These are phyloP conservation scores for Acleris literana DNA, from an alignment of 2,888 invertebrate species.

Conservation along the genomic window DNA sequence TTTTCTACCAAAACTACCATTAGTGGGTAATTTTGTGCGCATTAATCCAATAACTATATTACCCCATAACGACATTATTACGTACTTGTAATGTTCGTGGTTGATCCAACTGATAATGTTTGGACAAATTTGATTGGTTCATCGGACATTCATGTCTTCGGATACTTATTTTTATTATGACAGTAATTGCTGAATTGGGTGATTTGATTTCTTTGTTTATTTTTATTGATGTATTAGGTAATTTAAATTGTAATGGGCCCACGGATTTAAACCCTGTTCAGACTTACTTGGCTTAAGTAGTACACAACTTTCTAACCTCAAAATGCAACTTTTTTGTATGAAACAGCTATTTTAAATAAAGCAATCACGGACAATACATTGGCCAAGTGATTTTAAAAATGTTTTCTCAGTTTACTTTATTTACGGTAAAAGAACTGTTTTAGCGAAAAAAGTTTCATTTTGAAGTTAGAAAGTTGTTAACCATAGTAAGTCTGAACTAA, in stretches of 20 bases:
- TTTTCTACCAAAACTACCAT: conserved; percentile 56
- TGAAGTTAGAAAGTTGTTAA: no score
- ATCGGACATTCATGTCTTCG: conserved; percentile 44
- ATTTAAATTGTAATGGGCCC: conserved; percentile 9
- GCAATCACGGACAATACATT: no score
- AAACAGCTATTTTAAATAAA: no score
- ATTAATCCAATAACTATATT: conserved; percentile 66
- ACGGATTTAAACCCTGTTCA: no score
- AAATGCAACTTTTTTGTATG: no score
- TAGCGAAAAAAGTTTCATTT: no score
- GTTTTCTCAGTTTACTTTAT: no score
- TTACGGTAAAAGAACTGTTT: no score
- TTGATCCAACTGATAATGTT: conserved; percentile 30
- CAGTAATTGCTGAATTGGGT: conserved; percentile 37
- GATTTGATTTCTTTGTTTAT: conserved; percentile 27
- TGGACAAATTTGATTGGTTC: conserved; percentile 57
- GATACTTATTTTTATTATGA: conserved; percentile 39
- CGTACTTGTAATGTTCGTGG: conserved; percentile 28
- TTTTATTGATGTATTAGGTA: conserved; percentile 38
- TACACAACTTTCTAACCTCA: no score
- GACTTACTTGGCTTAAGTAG: no score
- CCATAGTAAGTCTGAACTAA: no score
- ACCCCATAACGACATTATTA: conserved; percentile 36
- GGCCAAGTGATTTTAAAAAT: no score
- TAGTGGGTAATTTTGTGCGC: conserved; percentile 68